phyloP scores from a whole-genome alignment of 2,888 invertebrate species.

The Parnassius mnemosyne region DNA sequence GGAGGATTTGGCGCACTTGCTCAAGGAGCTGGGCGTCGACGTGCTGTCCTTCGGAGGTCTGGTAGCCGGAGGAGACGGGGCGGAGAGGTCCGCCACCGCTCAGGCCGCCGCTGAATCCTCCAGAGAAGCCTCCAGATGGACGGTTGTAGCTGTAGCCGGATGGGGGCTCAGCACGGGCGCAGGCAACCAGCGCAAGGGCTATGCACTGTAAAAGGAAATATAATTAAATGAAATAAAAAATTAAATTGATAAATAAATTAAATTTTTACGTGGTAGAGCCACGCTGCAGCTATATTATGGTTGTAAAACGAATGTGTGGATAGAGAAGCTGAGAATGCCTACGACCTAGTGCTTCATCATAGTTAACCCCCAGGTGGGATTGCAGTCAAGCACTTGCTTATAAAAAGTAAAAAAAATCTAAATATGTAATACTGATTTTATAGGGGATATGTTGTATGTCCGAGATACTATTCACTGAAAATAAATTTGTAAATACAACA shows the following conservation, averaged over 20 bases:
- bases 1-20: constrained; percentile 91
- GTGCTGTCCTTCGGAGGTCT: constrained; percentile 90
- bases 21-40: constrained; percentile 90
- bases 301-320: too few species aligned
- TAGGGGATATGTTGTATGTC: too few species aligned
- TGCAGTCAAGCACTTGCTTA: too few species aligned
- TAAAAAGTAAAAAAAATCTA: too few species aligned
- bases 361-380: too few species aligned
- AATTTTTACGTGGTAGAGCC: background rate
- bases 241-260: background rate
- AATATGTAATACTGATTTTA: too few species aligned
- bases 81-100: constrained; percentile 85
- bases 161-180: constrained; percentile 87
- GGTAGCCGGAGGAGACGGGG: constrained; percentile 88
- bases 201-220: constrained; percentile 83
- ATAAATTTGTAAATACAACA: too few species aligned
- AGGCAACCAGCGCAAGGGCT: constrained; percentile 89
- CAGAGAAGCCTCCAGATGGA: constrained; percentile 74
- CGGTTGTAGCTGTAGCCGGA: constrained; percentile 88
- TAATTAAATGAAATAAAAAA: constrained; percentile 13
- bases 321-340: too few species aligned
- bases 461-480: too few species aligned
- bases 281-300: too few species aligned
- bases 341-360: too few species aligned
- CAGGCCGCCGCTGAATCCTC: constrained; percentile 63